Percentiles rank a stretch among this genome's conserved stretches.
These are phyloP conservation scores for Peromyscus melanophrys DNA, from an alignment of 2,797 vertebrate genomes.

Conservation along the genomic window DNA sequence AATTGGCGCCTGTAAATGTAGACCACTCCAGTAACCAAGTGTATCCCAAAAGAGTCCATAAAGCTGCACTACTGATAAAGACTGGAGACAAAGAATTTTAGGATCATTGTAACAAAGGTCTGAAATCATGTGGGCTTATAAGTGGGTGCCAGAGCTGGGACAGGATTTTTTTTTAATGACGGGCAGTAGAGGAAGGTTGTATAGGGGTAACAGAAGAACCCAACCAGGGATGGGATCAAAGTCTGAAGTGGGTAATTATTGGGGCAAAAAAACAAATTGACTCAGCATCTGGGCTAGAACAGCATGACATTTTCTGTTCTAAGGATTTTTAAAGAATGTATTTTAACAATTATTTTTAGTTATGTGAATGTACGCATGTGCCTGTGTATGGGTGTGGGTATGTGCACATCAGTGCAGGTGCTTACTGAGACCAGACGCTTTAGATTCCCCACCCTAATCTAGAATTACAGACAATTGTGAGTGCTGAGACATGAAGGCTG, in stretches of 20 bases:
- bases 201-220: background rate
- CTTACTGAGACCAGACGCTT: background rate
- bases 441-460: background rate
- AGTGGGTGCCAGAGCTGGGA: background rate
- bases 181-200: background rate
- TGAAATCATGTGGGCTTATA: background rate
- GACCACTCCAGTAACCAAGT: background rate
- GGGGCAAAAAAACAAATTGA: background rate
- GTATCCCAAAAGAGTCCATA: background rate
- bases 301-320: background rate
- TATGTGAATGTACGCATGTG: background rate
- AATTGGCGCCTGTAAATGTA: background rate
- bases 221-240: background rate
- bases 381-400: background rate
- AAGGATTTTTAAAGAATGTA: background rate
- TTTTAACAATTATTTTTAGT: background rate
- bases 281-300: background rate
- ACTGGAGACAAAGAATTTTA: background rate
- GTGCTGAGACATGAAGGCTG: too few relatives aligned
- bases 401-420: background rate
- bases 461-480: background rate
- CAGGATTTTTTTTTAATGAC: background rate
- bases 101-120: background rate
- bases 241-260: background rate
- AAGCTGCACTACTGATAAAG: background rate